Evolutionary conservation across 2,797 vertebrate genomes (phyloP), one percentile per base, ranked within the genome.

Genomic region (Muscicapa comitata): DNA sequence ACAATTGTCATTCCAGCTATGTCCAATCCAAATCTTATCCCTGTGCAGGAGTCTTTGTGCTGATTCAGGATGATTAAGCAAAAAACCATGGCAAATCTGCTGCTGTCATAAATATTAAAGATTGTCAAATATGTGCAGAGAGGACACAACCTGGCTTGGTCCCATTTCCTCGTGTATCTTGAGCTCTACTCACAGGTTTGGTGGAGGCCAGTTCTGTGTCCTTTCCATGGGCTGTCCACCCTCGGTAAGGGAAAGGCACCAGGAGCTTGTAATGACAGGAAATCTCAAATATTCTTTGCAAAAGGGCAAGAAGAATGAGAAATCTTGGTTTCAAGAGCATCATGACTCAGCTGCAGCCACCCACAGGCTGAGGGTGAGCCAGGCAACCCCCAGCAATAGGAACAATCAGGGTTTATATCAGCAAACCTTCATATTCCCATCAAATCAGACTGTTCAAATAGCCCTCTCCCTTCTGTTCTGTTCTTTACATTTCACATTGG

Each of bases 1-100:
- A 38, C 17, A 82, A 7, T 10, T 77, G 7, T 17, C 24, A 3
- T 53, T 74, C 57, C 38, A 40, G 8, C 26, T 17, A 4, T 1
- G 9, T 28, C 51, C 43, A 33, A 71, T 17, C 17, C 62, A 51
- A 45, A 45, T 14, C 13, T 29, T 7, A 70, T 37, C 12, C 25
- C 24, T 0, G 0, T 45, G 20, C n/a, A 74, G 25, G 37, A 28
- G 11, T 17, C 54, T 35, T 48, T 66, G 38, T 61, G 62, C 57
- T 85, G 63, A 70, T 23, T 85, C 55, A 63, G 37, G 48, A 50
- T 72, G 80, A 86, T 43, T 42, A 59, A 82, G 29, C 35, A 53
- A 53, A 53, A 86, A 80, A 5, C 0, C 12, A 3, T 1, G 2
- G 18, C 16, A 63, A 74, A 74, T 55, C 50, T 79, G 26, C 21